phyloP scores from a whole-genome alignment of 1,140 invertebrate species.

The Thaumatotibia leucotreta region DNA sequence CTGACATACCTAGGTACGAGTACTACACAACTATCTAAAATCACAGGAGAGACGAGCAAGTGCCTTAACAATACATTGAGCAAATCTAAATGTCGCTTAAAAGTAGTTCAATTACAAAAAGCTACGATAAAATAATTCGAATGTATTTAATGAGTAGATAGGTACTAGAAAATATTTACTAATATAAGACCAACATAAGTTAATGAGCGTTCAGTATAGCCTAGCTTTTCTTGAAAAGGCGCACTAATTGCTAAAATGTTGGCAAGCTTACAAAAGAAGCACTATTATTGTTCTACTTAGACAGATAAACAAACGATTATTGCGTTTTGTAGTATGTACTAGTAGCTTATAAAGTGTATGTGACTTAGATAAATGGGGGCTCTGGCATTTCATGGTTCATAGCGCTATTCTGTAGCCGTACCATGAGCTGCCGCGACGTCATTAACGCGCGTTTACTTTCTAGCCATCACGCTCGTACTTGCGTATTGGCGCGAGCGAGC shows the following conservation, averaged over 20 bases:
- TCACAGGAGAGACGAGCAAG: neutral
- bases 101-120: neutral
- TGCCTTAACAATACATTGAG: neutral
- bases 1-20: too few relatives aligned
- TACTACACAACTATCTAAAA: neutral
- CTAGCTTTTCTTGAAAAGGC: neutral
- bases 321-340: neutral
- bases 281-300: neutral
- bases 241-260: neutral
- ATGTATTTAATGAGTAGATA: neutral
- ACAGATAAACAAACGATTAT: neutral
- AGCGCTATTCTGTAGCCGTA: too few relatives aligned
- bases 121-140: neutral
- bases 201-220: neutral
- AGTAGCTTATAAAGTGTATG: too few relatives aligned
- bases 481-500: too few relatives aligned
- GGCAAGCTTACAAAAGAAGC: neutral
- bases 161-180: neutral
- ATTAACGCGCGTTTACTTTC: too few relatives aligned
- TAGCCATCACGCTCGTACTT: too few relatives aligned
- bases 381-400: too few relatives aligned
- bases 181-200: too few relatives aligned
- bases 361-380: too few relatives aligned
- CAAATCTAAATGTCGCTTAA: neutral
- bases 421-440: too few relatives aligned